Conservation (phyloP, 92 coral and sea anemone genomes). For the Nematostella vectensis region DNA sequence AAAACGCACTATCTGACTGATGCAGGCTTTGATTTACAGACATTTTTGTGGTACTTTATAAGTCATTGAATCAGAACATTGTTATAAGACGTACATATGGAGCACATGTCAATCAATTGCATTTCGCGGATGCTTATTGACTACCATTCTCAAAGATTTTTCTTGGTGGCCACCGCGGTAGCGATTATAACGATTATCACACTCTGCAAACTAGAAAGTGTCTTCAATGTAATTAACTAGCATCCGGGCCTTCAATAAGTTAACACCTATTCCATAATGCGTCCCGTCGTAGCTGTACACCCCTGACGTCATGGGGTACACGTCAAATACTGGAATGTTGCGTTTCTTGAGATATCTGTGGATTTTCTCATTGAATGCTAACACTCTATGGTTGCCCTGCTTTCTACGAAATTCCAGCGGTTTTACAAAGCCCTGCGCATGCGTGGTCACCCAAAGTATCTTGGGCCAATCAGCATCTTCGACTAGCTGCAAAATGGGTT, state of each 20-base stretch:
- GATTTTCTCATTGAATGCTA: slow-evolving; percentile 28
- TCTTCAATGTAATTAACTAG: slow-evolving; percentile 44
- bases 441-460: slow-evolving; percentile 51
- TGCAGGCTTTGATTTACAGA: too few species aligned
- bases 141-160: too few species aligned
- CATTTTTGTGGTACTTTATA: too few species aligned
- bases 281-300: slow-evolving; percentile 76
- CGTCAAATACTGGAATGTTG: slow-evolving; percentile 51
- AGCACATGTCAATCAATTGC: too few species aligned
- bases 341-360: slow-evolving; percentile 21
- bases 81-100: too few species aligned
- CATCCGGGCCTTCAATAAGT: slow-evolving; percentile 64
- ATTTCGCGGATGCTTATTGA: too few species aligned
- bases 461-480: slow-evolving; percentile 40
- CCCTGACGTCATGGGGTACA: slow-evolving; percentile 42
- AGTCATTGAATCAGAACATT: too few species aligned
- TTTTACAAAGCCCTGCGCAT: slow-evolving; percentile 59
- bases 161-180: too few species aligned
- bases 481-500: slow-evolving; percentile 38
- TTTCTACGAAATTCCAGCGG: slow-evolving; percentile 25
- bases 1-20: too few species aligned
- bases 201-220: too few species aligned
- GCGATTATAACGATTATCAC: too few species aligned
- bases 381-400: slow-evolving; percentile 32
- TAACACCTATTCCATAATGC: slow-evolving; percentile 57